Evolutionary conservation across 2,797 vertebrate genomes (phyloP).

Genomic region (Tolypeutes matacus): DNA sequence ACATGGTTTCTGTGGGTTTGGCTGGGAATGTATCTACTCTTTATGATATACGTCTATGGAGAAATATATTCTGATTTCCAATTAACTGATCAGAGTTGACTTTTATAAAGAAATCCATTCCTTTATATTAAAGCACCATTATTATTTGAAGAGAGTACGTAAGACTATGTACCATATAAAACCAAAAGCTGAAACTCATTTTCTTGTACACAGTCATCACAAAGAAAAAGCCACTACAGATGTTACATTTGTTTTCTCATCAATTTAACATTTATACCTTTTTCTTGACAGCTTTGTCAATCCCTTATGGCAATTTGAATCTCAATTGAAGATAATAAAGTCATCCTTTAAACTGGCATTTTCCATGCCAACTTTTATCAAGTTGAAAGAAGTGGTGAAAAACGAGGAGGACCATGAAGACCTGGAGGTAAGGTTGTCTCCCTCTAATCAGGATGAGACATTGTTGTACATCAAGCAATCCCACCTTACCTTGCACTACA

Average conservation of each 20-base stretch:
- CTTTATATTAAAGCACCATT: neutral
- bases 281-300: slow-evolving; percentile 69
- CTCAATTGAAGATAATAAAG: slow-evolving; percentile 57
- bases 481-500: neutral
- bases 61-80: slow-evolving; percentile 38
- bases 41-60: neutral
- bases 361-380: neutral
- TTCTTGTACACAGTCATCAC: neutral
- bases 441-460: neutral
- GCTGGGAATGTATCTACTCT: neutral
- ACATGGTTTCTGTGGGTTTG: neutral
- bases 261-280: neutral
- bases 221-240: neutral
- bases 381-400: neutral
- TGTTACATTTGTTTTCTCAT: neutral
- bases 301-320: slow-evolving; percentile 69
- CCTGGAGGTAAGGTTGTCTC: slow-evolving; percentile 53
- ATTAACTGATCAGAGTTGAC: neutral
- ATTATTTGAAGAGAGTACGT: neutral
- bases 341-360: slow-evolving; percentile 63
- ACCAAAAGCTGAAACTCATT: neutral
- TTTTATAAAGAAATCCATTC: slow-evolving; percentile 6
- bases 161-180: neutral
- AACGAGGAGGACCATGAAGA: fast-evolving
- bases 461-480: neutral